These are phyloP conservation scores for Gobionotothen gibberifrons DNA, from an alignment of 2,797 vertebrate genomes.

Conservation along the genomic window DNA sequence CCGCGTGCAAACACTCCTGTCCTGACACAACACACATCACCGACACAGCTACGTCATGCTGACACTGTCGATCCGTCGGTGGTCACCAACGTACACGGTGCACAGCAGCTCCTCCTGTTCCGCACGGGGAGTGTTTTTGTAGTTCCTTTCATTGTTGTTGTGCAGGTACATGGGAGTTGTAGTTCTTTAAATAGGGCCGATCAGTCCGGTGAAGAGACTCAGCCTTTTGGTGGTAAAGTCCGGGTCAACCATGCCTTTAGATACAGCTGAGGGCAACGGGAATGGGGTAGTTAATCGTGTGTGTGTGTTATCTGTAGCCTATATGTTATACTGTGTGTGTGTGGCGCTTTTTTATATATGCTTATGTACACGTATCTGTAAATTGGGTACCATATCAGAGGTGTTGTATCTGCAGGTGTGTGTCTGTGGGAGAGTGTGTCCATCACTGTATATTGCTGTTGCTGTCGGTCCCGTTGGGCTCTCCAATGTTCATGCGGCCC, in stretches of 20 bases:
- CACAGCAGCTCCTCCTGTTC: constrained; percentile 54
- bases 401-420: constrained; percentile 55
- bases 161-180: constrained; percentile 66
- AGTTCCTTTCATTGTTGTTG: constrained; percentile 51
- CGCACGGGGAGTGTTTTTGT: constrained; percentile 39
- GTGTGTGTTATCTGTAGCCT: constrained; percentile 47
- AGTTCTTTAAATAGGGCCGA: constrained; percentile 63
- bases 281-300: constrained; percentile 43
- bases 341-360: constrained; percentile 32
- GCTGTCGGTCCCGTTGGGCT: constrained; percentile 88
- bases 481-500: constrained; percentile 87
- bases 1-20: constrained; percentile 11
- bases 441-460: constrained; percentile 90
- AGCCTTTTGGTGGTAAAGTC: constrained; percentile 69
- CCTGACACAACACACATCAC: constrained; percentile 36
- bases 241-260: constrained; percentile 65
- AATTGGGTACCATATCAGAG: constrained; percentile 61
- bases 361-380: constrained; percentile 73
- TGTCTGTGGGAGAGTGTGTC: constrained; percentile 41
- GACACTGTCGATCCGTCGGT: constrained; percentile 44
- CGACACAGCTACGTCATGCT: constrained; percentile 53
- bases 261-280: constrained; percentile 66
- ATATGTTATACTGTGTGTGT: constrained; percentile 30
- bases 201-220: constrained; percentile 61
- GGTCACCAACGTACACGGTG: constrained; percentile 39